Base-by-base conservation (phyloP, 2,888 invertebrate species). In the Sussaba pulchella region DNA sequence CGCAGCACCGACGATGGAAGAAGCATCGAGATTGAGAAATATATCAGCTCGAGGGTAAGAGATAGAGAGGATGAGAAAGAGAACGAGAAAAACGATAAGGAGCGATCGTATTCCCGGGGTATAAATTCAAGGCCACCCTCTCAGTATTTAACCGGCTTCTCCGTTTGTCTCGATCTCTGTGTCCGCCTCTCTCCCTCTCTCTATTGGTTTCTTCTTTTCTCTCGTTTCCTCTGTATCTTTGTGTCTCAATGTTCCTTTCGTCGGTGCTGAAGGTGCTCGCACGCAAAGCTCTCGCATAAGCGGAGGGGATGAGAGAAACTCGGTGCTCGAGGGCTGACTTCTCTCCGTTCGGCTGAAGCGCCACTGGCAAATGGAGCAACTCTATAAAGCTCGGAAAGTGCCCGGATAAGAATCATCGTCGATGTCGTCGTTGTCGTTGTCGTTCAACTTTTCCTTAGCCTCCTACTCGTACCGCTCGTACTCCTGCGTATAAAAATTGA, bases 281-380 rank as follows among this genome's bases (percentile, higher is more conserved):
- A 43, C 52, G 41, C 45, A 74, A 57, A 71, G 66, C 9, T 41
- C 39, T 24, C 39, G 24, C 31, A n/a, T 4, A 10, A n/a, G n/a
- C 1, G 43, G 24, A 54, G 41, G 45, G 36, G 50, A 66, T 39
- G 66, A 63, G 45, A 61, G 74, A 47, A 43, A 50, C 43, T 57
- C 45, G n/a, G 43, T 66, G 70, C 64, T 57, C 43, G 41, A 47
- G 67, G 45, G 43, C 41, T 26, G 61, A 21, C 57, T 39, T 57
- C 50, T n/a, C 4, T 19, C 9, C 14, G 50, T 45, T 64, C 39
- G 12, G 41, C 54, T n/a, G 70, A 78, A 82, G 83, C 79, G 82
- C 82, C 82, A 78, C 85, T 84, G 84, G 87, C 86, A 88, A 89
- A 89, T 88, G 87, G 88, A 89, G 87, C 88, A 86, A 86, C 89